phyloP scores from a whole-genome alignment of 1,140 invertebrate species.

The Brachionus koreanus region DNA sequence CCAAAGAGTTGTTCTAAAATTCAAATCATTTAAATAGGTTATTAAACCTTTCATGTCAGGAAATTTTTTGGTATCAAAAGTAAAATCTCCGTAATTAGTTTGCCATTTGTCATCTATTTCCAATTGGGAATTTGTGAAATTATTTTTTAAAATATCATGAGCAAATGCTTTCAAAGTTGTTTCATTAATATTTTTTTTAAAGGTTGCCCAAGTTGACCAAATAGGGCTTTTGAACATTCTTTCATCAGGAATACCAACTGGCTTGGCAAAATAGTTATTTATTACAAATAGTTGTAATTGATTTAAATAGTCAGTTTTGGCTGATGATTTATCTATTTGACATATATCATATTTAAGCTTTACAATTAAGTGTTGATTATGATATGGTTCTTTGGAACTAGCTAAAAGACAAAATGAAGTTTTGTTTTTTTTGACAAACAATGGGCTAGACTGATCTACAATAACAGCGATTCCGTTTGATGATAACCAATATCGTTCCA shows the following conservation, averaged over 20 bases:
- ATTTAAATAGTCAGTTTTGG: conserved; percentile 26
- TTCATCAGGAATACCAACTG: conserved; percentile 65
- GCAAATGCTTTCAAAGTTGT: conserved; percentile 64
- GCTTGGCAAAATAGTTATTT: conserved; percentile 45
- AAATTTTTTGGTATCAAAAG: conserved; percentile 71
- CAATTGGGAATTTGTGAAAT: conserved; percentile 72
- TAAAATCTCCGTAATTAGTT: conserved; percentile 65
- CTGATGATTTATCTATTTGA: background rate
- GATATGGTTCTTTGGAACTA: conserved; percentile 46
- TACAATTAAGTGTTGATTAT: conserved; percentile 9
- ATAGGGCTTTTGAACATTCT: conserved; percentile 72
- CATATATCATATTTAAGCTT: conserved; percentile 42
- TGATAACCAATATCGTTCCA: conserved; percentile 52
- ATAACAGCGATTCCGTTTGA: conserved; percentile 51
- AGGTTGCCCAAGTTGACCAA: conserved; percentile 86
- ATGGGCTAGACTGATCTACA: conserved; percentile 49
- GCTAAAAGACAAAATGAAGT: conserved; percentile 16
- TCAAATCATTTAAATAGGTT: conserved; percentile 63
- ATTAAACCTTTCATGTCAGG: conserved; percentile 66
- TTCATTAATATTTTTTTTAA: conserved; percentile 68
- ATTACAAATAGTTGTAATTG: conserved; percentile 34
- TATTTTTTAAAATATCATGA: conserved; percentile 66
- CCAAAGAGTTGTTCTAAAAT: conserved; percentile 75
- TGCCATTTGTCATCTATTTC: conserved; percentile 74
- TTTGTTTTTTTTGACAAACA: conserved; percentile 50